Conservation (phyloP, 2,797 vertebrate genomes). For the Dendrocincla fuliginosa region DNA sequence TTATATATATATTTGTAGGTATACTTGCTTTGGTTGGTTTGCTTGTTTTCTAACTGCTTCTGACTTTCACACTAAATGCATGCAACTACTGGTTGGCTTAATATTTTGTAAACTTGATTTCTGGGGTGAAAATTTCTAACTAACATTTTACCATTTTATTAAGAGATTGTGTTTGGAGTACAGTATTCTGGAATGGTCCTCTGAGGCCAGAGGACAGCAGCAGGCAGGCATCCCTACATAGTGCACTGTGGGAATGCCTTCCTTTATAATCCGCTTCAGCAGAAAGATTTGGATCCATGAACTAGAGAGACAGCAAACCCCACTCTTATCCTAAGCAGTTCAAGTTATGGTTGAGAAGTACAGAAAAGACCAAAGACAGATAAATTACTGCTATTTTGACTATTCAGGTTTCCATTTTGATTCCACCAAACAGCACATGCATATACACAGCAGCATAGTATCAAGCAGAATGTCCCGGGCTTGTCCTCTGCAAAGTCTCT, state of each 20-base stretch:
- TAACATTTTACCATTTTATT: conserved; percentile 40
- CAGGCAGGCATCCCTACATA: background rate
- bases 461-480: background rate
- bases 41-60: conserved; percentile 69
- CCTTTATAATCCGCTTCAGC: background rate
- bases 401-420: background rate
- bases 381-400: background rate
- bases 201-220: background rate
- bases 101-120: conserved; percentile 47
- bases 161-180: conserved; percentile 1
- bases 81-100: conserved; percentile 61
- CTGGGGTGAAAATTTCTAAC: conserved; percentile 39
- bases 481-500: background rate
- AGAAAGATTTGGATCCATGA: background rate
- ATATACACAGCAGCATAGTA: background rate
- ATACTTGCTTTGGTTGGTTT: conserved; percentile 69
- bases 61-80: conserved; percentile 75
- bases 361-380: background rate
- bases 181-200: background rate
- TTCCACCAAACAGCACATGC: background rate
- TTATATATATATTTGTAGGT: conserved; percentile 34
- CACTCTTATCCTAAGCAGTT: background rate
- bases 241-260: background rate
- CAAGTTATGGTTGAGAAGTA: background rate
- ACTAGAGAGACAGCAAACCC: background rate